Evolutionary conservation across 2,797 vertebrate species (phyloP), one percentile per base, ranked within the genome.

Genomic region (Pterois miles): DNA sequence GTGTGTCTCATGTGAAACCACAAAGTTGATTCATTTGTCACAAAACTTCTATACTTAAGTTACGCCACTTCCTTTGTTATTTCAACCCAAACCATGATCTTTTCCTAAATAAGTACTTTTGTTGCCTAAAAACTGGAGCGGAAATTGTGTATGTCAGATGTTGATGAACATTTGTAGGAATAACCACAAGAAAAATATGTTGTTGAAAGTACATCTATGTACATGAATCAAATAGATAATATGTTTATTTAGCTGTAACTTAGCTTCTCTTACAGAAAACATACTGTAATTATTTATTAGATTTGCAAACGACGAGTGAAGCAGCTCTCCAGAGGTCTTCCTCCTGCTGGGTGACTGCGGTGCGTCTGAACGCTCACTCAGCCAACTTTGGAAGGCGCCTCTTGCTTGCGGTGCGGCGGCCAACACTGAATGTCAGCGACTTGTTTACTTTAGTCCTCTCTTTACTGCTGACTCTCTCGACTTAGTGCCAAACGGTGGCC

Each of bases 401-500:
- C 74, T 72, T 68, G 86, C 86, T 85, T 70, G 72, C 63, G 64
- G 71, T 54, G 64, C 60, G 52, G 71, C 66, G 34, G 85, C 81
- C 82, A 88, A 90, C 85, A 57, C 76, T 78, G 84, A 85, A 87
- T 81, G 80, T 89, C 90, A 87, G 81, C 36, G 34, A 67, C 76
- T 73, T 91, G 89, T 95, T 94, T 92, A 77, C 88, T 93, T 91
- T 91, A 48, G 65, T 66, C 79, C 71, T 62, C 76, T 50, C 83
- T 89, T 91, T 91, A 88, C 73, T 94, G 92, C 92, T 94, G 93
- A 94, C 90, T 89, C 88, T 88, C 78, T 88, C 65, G 68, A 87
- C 87, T 90, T 80, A 80, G 80, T 91, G 92, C 92, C 93, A 94
- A 91, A 88, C 53, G 70, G 46, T 81, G 84, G 84, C 82, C 77